phyloP scores from a whole-genome alignment of 1,140 invertebrate genomes.

The Oppia nitens region DNA sequence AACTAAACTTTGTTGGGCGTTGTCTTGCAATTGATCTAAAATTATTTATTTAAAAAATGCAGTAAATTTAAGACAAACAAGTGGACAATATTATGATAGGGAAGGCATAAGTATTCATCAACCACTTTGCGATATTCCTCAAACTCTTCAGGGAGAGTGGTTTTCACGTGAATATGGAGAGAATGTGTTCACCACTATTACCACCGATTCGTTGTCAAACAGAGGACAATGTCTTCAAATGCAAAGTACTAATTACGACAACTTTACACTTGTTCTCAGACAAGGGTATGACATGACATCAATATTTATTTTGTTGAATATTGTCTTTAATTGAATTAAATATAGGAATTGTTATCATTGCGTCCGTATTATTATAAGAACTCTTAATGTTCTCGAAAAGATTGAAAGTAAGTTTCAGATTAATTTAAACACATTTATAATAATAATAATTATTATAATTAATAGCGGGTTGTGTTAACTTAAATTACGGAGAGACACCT shows the following conservation, averaged over 20 bases:
- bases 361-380: slow-evolving; percentile 63
- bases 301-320: background rate
- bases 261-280: slow-evolving; percentile 68
- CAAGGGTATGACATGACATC: slow-evolving; percentile 20
- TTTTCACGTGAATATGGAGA: slow-evolving; percentile 74
- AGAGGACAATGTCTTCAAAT: slow-evolving; percentile 37
- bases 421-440: background rate
- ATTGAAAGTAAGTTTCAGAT: slow-evolving; percentile 39
- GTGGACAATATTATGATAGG: background rate
- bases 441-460: slow-evolving; percentile 14
- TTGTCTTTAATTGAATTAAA: slow-evolving; percentile 6
- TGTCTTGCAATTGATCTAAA: too few relatives aligned
- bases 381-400: slow-evolving; percentile 76
- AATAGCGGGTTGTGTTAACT: slow-evolving; percentile 51
- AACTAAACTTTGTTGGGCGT: background rate
- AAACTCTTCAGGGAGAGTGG: slow-evolving; percentile 49
- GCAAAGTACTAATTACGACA: slow-evolving; percentile 50
- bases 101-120: background rate
- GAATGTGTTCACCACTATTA: slow-evolving; percentile 63
- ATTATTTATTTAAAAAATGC: too few relatives aligned
- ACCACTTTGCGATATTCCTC: slow-evolving; percentile 1
- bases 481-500: slow-evolving; percentile 41
- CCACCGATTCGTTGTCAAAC: slow-evolving; percentile 52
- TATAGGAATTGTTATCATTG: slow-evolving; percentile 53
- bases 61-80: background rate